Percentiles rank a stretch among this genome's conserved stretches.
phyloP scores from a whole-genome alignment of 2,888 invertebrate genomes.

The Nephrotoma flavescens region DNA sequence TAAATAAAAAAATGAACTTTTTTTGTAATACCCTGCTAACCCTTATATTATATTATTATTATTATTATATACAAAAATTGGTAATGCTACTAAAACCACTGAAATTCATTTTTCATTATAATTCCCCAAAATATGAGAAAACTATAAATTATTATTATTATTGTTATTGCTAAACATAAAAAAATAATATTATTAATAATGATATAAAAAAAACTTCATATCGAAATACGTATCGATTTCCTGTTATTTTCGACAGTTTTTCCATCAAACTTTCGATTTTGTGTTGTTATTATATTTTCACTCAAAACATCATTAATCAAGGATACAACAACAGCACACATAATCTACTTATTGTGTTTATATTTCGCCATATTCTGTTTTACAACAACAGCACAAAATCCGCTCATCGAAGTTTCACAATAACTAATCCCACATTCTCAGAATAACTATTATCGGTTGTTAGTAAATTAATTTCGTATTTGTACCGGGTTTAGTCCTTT shows the following conservation, averaged over 20 bases:
- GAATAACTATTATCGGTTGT: not conserved
- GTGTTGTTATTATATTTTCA: not conserved
- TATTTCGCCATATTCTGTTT: not conserved
- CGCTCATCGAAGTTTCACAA: not conserved
- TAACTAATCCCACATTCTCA: not conserved
- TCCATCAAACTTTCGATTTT: not conserved
- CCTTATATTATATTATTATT: not conserved
- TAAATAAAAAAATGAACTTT: not conserved
- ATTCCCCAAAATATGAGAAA: not conserved
- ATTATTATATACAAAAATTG: not conserved
- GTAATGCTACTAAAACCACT: not conserved
- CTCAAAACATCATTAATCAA: not conserved
- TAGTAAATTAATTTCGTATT: not conserved
- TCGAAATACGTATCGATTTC: not conserved
- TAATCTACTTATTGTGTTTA: not conserved
- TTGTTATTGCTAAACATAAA: not conserved
- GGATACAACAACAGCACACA: not conserved
- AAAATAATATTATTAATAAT: not conserved
- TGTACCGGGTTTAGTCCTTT: not conserved
- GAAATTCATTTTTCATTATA: not conserved
- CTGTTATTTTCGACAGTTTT: not conserved
- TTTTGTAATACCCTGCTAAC: not conserved
- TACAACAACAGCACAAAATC: not conserved
- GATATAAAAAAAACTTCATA: not conserved
- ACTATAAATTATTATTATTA: not conserved